Evolutionary conservation across 1,140 invertebrate species (phyloP).

Genomic region (Papilio dardanus): DNA sequence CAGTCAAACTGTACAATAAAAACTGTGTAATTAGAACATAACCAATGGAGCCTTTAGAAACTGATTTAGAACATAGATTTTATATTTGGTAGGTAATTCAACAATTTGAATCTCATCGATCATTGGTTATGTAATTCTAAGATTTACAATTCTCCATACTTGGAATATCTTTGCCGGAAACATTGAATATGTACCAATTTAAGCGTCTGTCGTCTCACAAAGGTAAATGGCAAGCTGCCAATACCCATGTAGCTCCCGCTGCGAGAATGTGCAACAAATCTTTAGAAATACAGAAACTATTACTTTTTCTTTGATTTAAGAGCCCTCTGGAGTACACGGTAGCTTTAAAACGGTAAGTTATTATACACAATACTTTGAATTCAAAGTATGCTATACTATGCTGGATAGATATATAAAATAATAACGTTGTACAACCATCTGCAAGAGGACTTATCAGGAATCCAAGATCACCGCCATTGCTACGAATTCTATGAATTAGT

Average conservation of each 20-base stretch:
- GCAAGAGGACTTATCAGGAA: no score
- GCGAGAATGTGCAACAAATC: constrained; percentile 15
- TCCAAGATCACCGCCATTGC: no score
- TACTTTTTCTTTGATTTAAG: constrained; percentile 1
- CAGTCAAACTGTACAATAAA: no score
- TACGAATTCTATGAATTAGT: no score
- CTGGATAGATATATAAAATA: no score
- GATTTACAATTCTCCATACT: neutral
- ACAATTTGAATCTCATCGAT: neutral
- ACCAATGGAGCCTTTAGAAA: no score
- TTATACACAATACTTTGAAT: no score
- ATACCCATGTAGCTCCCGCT: neutral
- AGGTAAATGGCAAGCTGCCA: constrained; percentile 1
- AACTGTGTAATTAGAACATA: no score
- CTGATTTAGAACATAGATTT: no score
- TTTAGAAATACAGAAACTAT: neutral
- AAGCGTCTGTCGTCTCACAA: constrained; percentile 9
- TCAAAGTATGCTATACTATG: no score
- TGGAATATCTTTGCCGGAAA: constrained; percentile 22
- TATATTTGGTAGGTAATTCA: no score
- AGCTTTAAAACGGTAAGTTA: neutral
- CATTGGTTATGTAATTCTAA: constrained; percentile 3
- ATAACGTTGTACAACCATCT: no score
- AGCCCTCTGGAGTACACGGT: neutral
- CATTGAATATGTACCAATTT: constrained; percentile 24